Evolutionary conservation across 2,113 vertebrate species (phyloP), one percentile per base, ranked within the genome.

Genomic region (Pseudopipra pipra): DNA sequence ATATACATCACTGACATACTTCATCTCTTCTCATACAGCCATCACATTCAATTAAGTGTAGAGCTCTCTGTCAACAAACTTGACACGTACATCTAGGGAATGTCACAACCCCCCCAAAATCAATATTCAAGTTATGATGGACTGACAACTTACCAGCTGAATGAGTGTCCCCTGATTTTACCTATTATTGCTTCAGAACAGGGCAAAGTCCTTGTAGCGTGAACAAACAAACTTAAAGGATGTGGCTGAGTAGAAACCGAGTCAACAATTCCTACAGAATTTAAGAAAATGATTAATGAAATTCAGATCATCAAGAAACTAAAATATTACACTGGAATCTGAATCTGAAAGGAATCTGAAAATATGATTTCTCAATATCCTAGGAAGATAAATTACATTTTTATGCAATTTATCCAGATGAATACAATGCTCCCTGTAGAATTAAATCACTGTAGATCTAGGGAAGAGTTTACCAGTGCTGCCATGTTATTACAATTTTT

Each of bases 91-190:
- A 97, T 96, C 96, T 89, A 95, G 90, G 88, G 96, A 98, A 97
- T 97, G 94, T 97, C 97, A 97, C 65, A 72, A 97, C 44, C 33
- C 37, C 52, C 70, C 73, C 37, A 8, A 85, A 97, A 98, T 98
- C 97, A 97, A 97, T 98, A 98, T 95, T 97, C 93, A 91, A 94
- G 95, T 97, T 98, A 95, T 97, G 96, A 97, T 71, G 85, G 95
- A 96, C 87, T 96, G 97, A 97, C 96, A 97, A 94, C 67, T 96
- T 97, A 66, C 96, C 84, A 94, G 90, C 93, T 96, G 92, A 95
- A 76, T 68, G 68, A 95, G 12, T 65, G 71, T 97, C 95, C 93
- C 96, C 94, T 95, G 95, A 90, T 97, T 97, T 97, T 97, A 91
- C 85, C 74, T 92, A n/a, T 82, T 95, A 80, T 83, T 92, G 24